Percentiles rank a stretch among this genome's conserved stretches.
Conservation (phyloP, 2,888 invertebrate species). For the Odontocerum albicorne region DNA sequence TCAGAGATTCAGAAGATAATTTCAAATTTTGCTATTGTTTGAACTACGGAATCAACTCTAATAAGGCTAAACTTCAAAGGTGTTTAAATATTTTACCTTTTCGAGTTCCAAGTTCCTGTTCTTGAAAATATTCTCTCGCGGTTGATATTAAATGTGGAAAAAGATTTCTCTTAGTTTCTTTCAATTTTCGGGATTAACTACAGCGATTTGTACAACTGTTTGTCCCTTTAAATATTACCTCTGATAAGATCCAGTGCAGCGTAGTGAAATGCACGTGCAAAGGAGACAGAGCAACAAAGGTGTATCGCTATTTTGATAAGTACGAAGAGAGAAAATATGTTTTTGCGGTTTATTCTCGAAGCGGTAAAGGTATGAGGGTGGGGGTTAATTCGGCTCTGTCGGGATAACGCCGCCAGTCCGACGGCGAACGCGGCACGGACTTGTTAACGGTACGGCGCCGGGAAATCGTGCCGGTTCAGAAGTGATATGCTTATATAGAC, state of each 20-base stretch:
- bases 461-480: too few relatives aligned
- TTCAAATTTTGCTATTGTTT: too few relatives aligned
- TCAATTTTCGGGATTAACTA: constrained; percentile 10
- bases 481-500: too few relatives aligned
- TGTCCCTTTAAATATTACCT: constrained; percentile 21
- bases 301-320: constrained; percentile 9
- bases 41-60: too few relatives aligned
- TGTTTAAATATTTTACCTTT: too few relatives aligned
- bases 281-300: constrained; percentile 9
- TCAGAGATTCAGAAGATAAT: too few relatives aligned
- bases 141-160: too few relatives aligned
- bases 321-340: constrained; percentile 24
- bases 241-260: constrained; percentile 23
- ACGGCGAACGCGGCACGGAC: constrained; percentile 32
- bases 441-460: constrained; percentile 3
- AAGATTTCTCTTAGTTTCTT: not conserved
- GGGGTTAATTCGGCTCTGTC: constrained; percentile 24
- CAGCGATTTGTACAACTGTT: constrained; percentile 26
- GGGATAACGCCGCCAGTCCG: constrained; percentile 32
- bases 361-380: constrained; percentile 18
- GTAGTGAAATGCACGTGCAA: constrained; percentile 21
- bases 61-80: too few relatives aligned
- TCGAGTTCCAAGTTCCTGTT: too few relatives aligned
- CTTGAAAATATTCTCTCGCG: too few relatives aligned
- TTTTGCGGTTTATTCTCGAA: constrained; percentile 19